phyloP scores from a whole-genome alignment of 92 coral and sea anemone species.

The Bergia sp. region DNA sequence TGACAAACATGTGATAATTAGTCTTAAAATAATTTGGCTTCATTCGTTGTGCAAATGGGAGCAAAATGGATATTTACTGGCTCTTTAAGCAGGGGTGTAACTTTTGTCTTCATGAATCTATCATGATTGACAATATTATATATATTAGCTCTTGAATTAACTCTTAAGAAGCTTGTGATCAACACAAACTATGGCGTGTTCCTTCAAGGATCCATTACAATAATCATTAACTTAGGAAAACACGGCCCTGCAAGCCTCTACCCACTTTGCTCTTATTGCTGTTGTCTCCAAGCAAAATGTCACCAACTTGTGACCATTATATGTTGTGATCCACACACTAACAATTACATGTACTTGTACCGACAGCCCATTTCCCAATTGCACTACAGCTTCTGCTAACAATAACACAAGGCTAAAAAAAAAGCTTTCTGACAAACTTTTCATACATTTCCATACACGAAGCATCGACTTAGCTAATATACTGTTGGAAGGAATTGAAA shows the following conservation, averaged over 20 bases:
- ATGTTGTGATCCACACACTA: not conserved
- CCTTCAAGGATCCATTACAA: not conserved
- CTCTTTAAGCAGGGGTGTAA: not conserved
- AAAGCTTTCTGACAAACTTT: not conserved
- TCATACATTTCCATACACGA: too few species aligned
- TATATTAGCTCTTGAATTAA: constrained; percentile 21
- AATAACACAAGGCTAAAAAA: too few species aligned
- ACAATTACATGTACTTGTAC: not conserved
- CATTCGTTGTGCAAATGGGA: not conserved
- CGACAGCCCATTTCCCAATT: not conserved
- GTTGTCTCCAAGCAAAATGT: not conserved
- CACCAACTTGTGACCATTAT: not conserved
- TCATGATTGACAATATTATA: constrained; percentile 3
- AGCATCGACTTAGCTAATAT: too few species aligned
- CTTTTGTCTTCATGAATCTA: not conserved
- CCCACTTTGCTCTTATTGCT: constrained; percentile 15
- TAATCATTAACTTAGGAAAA: constrained; percentile 15
- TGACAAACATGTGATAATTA: not conserved
- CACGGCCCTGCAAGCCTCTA: constrained; percentile 5
- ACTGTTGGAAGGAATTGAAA: too few species aligned
- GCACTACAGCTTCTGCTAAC: not conserved
- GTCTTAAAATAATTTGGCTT: not conserved
- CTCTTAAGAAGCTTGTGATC: constrained; percentile 27
- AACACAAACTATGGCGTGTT: constrained; percentile 35
- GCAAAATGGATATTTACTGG: constrained; percentile 24